Evolutionary conservation across 2,888 invertebrate species (phyloP).

Genomic region (Tenodera sinensis): DNA sequence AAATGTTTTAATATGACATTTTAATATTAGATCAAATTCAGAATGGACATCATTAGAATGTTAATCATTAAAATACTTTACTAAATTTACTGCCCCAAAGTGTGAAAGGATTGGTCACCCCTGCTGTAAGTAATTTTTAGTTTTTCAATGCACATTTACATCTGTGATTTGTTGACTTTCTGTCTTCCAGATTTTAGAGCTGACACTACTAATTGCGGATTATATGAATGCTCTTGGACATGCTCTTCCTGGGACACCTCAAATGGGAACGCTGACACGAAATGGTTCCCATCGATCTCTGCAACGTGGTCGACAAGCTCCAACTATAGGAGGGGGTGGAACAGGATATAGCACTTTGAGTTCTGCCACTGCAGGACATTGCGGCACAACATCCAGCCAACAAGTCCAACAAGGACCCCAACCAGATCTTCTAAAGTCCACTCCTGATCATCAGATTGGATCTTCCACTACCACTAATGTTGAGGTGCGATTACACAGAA

Average conservation of each 20-base stretch:
- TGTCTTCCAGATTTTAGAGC: constrained; percentile 70
- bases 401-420: constrained; percentile 43
- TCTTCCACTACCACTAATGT: constrained; percentile 39
- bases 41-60: too few relatives aligned
- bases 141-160: neutral
- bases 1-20: too few relatives aligned
- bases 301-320: constrained; percentile 36
- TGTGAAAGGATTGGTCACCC: neutral
- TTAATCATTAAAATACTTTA: too few relatives aligned
- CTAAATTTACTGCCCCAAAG: too few relatives aligned
- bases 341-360: constrained; percentile 10
- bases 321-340: constrained; percentile 34
- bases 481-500: constrained; percentile 45
- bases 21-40: too few relatives aligned
- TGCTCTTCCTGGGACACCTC: constrained; percentile 71
- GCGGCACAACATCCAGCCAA: neutral
- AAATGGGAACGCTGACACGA: constrained; percentile 72
- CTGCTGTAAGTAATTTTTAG: neutral
- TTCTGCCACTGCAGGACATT: neutral
- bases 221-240: constrained; percentile 87
- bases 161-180: constrained; percentile 19
- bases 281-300: constrained; percentile 65
- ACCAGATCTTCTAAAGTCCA: constrained; percentile 81
- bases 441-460: constrained; percentile 71
- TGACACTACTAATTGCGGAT: constrained; percentile 87